Percentiles rank a stretch among this genome's conserved stretches.
Evolutionary conservation across 2,797 vertebrate genomes (phyloP).

Genomic region (Salarias fasciatus): DNA sequence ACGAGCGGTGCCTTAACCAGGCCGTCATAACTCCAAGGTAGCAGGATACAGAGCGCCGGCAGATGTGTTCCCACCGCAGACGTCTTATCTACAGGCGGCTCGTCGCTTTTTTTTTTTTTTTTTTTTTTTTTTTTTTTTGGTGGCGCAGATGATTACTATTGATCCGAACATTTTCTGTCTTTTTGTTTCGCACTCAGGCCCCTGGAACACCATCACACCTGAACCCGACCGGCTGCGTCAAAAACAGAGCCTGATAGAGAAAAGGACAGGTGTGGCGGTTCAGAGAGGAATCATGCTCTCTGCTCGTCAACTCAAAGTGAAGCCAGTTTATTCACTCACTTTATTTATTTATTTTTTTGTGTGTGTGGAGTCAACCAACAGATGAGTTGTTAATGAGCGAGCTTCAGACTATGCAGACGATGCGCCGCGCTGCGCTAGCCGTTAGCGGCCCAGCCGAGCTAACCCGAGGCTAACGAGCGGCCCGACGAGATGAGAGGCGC

Average conservation of each 20-base stretch:
- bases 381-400: conserved; percentile 2
- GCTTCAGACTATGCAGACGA: not conserved
- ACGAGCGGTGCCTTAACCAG: conserved; percentile 31
- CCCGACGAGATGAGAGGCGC: not conserved
- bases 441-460: conserved; percentile 3
- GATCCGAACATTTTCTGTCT: conserved; percentile 26
- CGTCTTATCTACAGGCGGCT: too few species aligned
- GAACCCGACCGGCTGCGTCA: not conserved
- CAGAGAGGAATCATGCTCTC: not conserved
- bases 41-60: conserved; percentile 34
- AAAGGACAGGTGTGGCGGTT: conserved; percentile 5
- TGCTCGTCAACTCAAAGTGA: too few species aligned
- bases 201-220: conserved; percentile 1
- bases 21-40: conserved; percentile 43
- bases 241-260: not conserved
- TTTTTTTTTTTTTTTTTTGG: too few species aligned
- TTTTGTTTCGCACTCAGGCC: conserved; percentile 6
- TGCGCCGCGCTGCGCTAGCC: not conserved
- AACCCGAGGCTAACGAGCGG: conserved; percentile 8
- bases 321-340: too few species aligned
- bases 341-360: not conserved
- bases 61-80: too few species aligned
- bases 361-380: too few species aligned
- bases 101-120: too few species aligned
- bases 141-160: conserved; percentile 31